Base-by-base conservation (phyloP, 2,797 vertebrate species). In the Strix occidentalis region DNA sequence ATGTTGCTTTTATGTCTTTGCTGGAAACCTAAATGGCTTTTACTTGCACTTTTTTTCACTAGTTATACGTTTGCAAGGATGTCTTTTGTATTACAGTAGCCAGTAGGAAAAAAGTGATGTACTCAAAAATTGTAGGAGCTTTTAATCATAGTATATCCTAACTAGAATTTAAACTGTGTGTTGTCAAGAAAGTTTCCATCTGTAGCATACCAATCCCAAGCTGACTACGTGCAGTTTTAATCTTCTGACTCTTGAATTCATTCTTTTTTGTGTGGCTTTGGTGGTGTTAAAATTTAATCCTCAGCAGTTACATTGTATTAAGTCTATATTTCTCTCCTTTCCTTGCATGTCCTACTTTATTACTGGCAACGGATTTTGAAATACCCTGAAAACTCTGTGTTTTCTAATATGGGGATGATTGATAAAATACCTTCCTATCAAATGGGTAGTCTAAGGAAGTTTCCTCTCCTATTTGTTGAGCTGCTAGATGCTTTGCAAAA, bases 1-100 rank as follows among this genome's bases (percentile, higher is more conserved):
- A 89, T 13, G 92, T 89, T 84, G 93, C 87, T 97, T 97, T 96
- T 96, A 86, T 93, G 95, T 96, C 91, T 96, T 95, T 96, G 90
- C 96, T 97, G 97, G 94, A 97, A 97, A 96, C 82, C 79, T 95
- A 97, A 96, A 94, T 95, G 94, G 96, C 94, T 94, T 95, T 97
- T 96, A 82, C 94, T 92, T 97, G 89, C 96, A 95, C 88, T 95
- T 95, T 63, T 78, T 93, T 84, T 78, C 58, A 56, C 93, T 89
- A 84, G 92, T 90, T 96, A 66, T 93, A 12, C 96, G 93, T 96
- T 97, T 96, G 96, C 91, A 79, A 79, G 87, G 95, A 87, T 83
- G 53, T 79, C 96, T 93, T 96, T 97, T 95, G 95, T 98, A 79
- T 88, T 90, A 23, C 84, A 92, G 84, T 91, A 93, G 93, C 91